Evolutionary conservation across 1,140 invertebrate species (phyloP), one percentile per base, ranked within the genome.

Genomic region (Parasteatoda tepidariorum): DNA sequence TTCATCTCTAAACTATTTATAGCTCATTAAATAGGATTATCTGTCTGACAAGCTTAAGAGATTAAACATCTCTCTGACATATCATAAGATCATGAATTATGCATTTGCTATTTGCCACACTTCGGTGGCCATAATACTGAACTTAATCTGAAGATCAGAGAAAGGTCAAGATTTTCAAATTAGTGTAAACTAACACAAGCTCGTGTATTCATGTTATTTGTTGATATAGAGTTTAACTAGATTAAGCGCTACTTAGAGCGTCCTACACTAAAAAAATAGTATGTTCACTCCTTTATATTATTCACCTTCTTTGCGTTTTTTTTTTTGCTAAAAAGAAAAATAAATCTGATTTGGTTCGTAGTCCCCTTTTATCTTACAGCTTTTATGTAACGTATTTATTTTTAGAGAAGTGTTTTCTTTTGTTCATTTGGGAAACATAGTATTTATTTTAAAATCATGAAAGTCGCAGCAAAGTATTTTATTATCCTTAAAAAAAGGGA

Each of bases 21-120:
- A 55, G 68, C 71, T 74, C 57, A 74, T 74, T 74, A 61, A 74
- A 74, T 61, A 59, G 71, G 71, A 74, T 61, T 74, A 28, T 61
- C 30, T 13, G 71, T 24, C 54, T 55, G 41, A 55, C 22, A 55
- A 48, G 41, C 68, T n/a, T 48, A n/a, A 22, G 71, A 34, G 28
- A 26, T 71, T 57, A 57, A 30, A n/a, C 31, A 74, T 61, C 71
- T 55, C 18, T 18, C 24, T 68, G 66, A 68, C 24, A 38, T 33
- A 18, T 55, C 41, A 57, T 57, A 24, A 13, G 31, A 33, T 55
- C 71, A 74, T 74, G 71, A 34, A 74, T 74, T 74, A 74, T 74
- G 71, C 55, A 74, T 74, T 59, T 61, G n/a, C n/a, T n/a, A n/a
- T n/a, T n/a, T n/a, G 28, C 68, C 48, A 71, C 28, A 54, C 48